Base-by-base conservation (phyloP, 2,888 invertebrate genomes). In the Creontiades dilutus region DNA sequence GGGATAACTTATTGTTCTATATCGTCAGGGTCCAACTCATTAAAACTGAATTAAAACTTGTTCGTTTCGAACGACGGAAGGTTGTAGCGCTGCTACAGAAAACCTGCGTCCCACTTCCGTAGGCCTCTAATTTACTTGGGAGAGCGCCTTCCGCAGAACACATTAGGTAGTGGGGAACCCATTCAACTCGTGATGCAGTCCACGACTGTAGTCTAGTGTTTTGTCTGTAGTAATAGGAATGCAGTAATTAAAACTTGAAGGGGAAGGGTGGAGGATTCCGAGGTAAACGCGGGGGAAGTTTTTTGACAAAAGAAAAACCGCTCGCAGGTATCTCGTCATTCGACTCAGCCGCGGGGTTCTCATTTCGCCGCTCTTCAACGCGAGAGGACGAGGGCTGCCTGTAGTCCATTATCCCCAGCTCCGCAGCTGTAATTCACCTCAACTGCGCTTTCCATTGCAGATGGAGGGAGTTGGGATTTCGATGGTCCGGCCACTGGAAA, bases 41-140 rank as follows among this genome's bases (percentile, higher is more conserved):
- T 78, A 46, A 78, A 78, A 78, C 78, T 19, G 78, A 78, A 78
- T 78, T 78, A 78, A 78, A 78, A 78, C 78, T 78, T 78, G 78
- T 78, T 78, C 78, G 47, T 78, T 75, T 12, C 23, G 12, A 19
- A n/a, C 76, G 46, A 78, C 46, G 46, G 78, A 75, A 78, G 78
- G 68, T 68, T 68, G 12, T 68, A 23, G 27, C 13, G 5, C 68
- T 23, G 23, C 68, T 23, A 68, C 68, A 68, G 68, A 68, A 68
- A 68, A 68, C 68, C 68, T 23, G 68, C 78, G 75, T 75, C 78
- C 78, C 78, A 46, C 19, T 46, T 46, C 78, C 78, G 12, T 12
- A 68, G 27, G 23, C 68, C 68, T 68, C 68, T 28, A 78, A 78
- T 78, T 78, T 78, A 28, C 78, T 78, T 78, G 68, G n/a, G 61